phyloP scores from a whole-genome alignment of 1,140 invertebrate genomes.

The Sesamia nonagrioides region DNA sequence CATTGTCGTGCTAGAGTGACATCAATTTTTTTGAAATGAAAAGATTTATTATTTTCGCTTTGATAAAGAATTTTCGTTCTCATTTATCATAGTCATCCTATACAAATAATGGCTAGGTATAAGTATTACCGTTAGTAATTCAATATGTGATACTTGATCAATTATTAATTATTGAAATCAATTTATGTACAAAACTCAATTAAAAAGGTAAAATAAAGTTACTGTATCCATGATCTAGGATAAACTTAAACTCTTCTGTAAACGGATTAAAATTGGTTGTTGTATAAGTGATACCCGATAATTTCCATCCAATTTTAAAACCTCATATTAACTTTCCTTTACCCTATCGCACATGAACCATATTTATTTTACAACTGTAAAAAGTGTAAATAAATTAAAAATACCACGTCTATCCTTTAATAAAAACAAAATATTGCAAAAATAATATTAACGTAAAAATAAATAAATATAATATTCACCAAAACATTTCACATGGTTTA shows the following conservation, averaged over 20 bases:
- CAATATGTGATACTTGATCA: background rate
- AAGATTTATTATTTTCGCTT: no score
- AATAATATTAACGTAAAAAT: background rate
- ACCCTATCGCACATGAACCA: constrained; percentile 12
- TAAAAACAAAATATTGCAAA: background rate
- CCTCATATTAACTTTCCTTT: background rate
- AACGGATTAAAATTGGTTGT: background rate
- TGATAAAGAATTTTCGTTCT: background rate
- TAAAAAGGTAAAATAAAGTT: constrained; percentile 7
- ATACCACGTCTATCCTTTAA: background rate
- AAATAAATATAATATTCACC: background rate
- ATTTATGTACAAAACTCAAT: constrained; percentile 12
- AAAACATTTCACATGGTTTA: constrained; percentile 16
- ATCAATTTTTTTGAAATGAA: no score
- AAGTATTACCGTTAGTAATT: background rate
- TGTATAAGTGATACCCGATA: constrained; percentile 24
- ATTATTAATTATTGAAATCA: background rate
- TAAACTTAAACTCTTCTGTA: no score
- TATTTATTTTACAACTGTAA: background rate
- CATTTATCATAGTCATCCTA: background rate
- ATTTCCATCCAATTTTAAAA: background rate
- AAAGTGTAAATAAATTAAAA: background rate
- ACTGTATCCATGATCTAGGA: no score
- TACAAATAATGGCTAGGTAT: constrained; percentile 15
- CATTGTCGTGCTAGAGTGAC: no score